Base-by-base conservation (phyloP, 2,888 invertebrate species). In the Malacosoma neustria region DNA sequence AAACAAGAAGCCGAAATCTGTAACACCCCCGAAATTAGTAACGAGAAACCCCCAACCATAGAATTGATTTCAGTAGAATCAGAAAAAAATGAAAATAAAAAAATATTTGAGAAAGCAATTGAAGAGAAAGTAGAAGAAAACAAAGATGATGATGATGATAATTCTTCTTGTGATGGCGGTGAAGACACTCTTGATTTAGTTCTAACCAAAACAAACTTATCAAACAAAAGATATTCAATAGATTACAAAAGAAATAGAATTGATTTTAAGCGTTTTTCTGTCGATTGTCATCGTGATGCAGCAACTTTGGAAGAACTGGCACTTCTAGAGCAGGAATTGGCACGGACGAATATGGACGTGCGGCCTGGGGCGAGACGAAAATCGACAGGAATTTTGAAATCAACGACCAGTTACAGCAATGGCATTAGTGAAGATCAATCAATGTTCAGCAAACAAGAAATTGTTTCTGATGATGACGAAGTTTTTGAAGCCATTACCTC, bases 381-480 rank as follows among this genome's bases (percentile, higher is more conserved):
- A 56, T 85, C 84, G n/a, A 65, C 72, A 12, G 85, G 85, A 1
- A 85, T 85, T 42, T 61, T 85, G 33, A 85, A 85, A 48, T 79
- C 81, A 1, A 75, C 80, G 4, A 71, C 81, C 1, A 74, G 74
- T 39, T 76, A 70, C 42, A 72, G 58, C 41, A 72, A 70, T 40
- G 74, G 72, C 29, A 43, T 69, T 2, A 51, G 54, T 36, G 79
- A 80, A 14, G 64, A 61, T 29, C 63, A 62, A 14, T 44, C 60
- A 3, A 61, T 54, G n/a, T 22, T 13, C 15, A 41, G 40, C 32
- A 63, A 64, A 49, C 57, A 48, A 14, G 63, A 58, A 29, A 62
- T 69, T 1, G 70, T 57, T 45, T 77, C 75, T n/a, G 81, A 81
- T 32, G 82, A 85, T 46, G 91, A 91, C 57, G 91, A 91, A 47